Evolutionary conservation across 2,113 vertebrate species (phyloP).

Genomic region (Oxyruncus cristatus): DNA sequence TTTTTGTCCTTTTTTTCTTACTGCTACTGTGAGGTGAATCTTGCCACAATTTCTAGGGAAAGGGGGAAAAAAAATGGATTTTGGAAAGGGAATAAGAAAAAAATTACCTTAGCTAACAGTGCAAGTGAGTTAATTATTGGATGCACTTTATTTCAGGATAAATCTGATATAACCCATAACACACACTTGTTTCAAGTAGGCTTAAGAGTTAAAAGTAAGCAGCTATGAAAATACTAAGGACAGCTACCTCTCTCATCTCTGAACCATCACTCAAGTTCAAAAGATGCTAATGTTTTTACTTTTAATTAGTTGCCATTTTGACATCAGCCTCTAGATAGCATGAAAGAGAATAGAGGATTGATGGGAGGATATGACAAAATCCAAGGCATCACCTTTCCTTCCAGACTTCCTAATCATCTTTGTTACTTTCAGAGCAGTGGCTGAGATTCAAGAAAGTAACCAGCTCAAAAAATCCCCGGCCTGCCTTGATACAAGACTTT

Average conservation of each 20-base stretch:
- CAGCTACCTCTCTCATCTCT: conserved; percentile 34
- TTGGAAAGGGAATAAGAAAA: neutral
- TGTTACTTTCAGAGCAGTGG: neutral
- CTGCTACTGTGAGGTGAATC: neutral
- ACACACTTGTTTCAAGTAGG: neutral
- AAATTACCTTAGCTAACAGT: neutral
- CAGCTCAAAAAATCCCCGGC: neutral
- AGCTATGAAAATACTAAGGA: conserved; percentile 40
- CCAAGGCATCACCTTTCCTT: conserved; percentile 9
- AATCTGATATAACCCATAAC: neutral
- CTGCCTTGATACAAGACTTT: neutral
- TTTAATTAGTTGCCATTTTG: conserved; percentile 73
- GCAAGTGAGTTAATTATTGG: conserved; percentile 6
- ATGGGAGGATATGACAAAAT: conserved; percentile 23
- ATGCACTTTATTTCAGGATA: neutral
- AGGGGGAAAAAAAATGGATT: neutral
- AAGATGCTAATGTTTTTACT: conserved; percentile 44
- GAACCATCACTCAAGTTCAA: conserved; percentile 52
- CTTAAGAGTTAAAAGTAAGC: conserved; percentile 52
- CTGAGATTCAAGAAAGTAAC: neutral
- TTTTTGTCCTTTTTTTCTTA: neutral
- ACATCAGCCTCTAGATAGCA: conserved; percentile 50
- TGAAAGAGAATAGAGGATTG: conserved; percentile 39
- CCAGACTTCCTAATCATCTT: conserved; percentile 11
- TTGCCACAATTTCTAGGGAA: neutral